Evolutionary conservation across 2,113 vertebrate species (phyloP).

Genomic region (Maccullochella peelii): DNA sequence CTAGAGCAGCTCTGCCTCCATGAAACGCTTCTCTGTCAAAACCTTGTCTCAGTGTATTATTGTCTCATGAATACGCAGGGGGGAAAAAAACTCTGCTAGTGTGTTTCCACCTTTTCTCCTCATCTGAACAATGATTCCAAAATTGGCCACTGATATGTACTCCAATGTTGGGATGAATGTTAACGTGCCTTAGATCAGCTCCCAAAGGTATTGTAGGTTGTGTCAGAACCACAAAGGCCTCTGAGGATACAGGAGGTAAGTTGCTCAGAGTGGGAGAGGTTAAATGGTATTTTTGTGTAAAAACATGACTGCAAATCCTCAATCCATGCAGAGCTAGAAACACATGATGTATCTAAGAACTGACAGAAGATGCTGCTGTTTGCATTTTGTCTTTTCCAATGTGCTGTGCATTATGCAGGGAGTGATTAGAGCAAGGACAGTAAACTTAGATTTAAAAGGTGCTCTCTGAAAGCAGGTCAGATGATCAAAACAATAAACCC

Average conservation of each 20-base stretch:
- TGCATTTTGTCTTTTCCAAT: not conserved
- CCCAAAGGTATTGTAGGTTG: slow-evolving; percentile 43
- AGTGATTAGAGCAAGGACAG: not conserved
- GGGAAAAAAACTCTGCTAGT: not conserved
- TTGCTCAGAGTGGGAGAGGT: slow-evolving; percentile 34
- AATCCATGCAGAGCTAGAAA: not conserved
- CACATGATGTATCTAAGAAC: not conserved
- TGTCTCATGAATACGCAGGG: not conserved
- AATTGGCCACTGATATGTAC: not conserved
- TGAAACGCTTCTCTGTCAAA: slow-evolving; percentile 16
- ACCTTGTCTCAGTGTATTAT: not conserved
- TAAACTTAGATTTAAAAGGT: not conserved
- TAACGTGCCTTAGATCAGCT: slow-evolving; percentile 66
- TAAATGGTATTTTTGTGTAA: slow-evolving; percentile 18
- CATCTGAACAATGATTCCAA: slow-evolving; percentile 2
- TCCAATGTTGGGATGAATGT: slow-evolving; percentile 32
- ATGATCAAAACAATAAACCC: not conserved
- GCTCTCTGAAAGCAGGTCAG: not conserved
- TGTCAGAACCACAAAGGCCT: slow-evolving; percentile 50
- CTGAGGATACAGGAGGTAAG: slow-evolving; percentile 70
- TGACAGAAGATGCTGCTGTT: not conserved
- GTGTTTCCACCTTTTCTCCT: not conserved
- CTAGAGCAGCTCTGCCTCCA: slow-evolving; percentile 32
- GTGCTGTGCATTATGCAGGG: not conserved
- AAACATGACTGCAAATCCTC: not conserved